These are phyloP conservation scores for Caenorhabditis sp. DNA, from an alignment of 2,888 invertebrate species.

Conservation along the genomic window DNA sequence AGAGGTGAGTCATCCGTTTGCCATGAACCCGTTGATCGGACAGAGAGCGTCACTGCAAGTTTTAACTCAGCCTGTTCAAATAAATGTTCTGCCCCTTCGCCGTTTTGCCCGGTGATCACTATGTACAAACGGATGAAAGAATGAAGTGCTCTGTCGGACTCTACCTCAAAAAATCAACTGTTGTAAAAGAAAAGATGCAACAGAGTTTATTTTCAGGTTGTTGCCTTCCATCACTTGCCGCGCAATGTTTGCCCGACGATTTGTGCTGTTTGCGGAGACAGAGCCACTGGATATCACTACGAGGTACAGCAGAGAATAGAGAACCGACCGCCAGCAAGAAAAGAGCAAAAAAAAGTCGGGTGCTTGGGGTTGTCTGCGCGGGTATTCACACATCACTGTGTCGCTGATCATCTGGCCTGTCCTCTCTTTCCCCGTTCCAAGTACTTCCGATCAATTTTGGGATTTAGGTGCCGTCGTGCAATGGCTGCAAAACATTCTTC, in stretches of 20 bases:
- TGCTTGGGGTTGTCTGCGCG: conserved; percentile 9
- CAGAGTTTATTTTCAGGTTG: conserved; percentile 53
- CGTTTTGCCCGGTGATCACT: too few species aligned
- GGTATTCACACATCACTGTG: conserved; percentile 36
- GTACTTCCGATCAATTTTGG: not conserved
- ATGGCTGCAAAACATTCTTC: conserved; percentile 66
- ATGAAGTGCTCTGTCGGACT: conserved; percentile 12
- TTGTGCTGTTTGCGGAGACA: conserved; percentile 67
- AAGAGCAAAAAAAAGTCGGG: conserved; percentile 1
- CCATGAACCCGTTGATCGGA: not conserved
- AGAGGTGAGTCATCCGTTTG: conserved; percentile 20
- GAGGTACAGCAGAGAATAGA: conserved; percentile 49
- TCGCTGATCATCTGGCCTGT: conserved; percentile 15
- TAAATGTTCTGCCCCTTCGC: too few species aligned
- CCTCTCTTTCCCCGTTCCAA: not conserved
- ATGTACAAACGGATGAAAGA: too few species aligned
- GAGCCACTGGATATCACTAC: conserved; percentile 69
- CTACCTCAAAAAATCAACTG: conserved; percentile 9
- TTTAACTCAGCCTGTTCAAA: conserved; percentile 3
- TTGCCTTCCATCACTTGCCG: conserved; percentile 57
- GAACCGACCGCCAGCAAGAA: not conserved
- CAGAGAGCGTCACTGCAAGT: too few species aligned
- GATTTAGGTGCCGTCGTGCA: conserved; percentile 65
- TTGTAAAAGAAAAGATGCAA: conserved; percentile 13
- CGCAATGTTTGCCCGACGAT: conserved; percentile 66